Evolutionary conservation across 2,113 vertebrate species (phyloP).

Genomic region (Hylia prasina): DNA sequence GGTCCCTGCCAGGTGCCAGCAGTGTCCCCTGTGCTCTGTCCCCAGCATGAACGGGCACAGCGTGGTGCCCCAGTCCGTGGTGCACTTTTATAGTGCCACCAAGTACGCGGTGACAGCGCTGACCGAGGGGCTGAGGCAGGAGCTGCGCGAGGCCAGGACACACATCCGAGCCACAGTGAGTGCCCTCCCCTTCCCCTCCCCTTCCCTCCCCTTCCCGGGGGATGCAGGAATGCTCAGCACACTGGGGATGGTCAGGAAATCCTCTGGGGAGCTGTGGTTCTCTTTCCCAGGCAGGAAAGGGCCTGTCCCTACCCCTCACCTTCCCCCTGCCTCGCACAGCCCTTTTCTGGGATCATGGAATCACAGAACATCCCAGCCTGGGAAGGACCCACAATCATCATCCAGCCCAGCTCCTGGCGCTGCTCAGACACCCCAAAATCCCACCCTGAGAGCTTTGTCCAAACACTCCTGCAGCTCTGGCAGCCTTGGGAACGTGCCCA

Average conservation of each 20-base stretch:
- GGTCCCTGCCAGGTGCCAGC: not conserved
- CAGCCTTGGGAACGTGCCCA: not conserved
- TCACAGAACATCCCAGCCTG: accelerated
- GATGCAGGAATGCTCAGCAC: not conserved
- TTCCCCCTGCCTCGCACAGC: not conserved
- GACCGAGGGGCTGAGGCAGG: constrained; percentile 91
- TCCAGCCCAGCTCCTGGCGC: not conserved
- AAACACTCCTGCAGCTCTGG: not conserved
- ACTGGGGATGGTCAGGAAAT: not conserved
- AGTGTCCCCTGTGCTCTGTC: not conserved
- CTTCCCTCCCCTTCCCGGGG: too few species aligned
- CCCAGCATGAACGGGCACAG: constrained; percentile 90
- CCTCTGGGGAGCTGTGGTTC: not conserved
- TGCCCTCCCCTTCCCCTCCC: not conserved
- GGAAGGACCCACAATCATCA: not conserved
- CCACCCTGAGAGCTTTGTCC: accelerated
- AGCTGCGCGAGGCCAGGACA: constrained; percentile 87
- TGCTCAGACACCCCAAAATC: not conserved
- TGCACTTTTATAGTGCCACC: constrained; percentile 93
- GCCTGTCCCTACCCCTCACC: accelerated
- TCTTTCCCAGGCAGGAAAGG: not conserved
- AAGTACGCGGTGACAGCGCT: constrained; percentile 92
- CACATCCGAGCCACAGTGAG: constrained; percentile 94
- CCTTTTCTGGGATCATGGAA: not conserved
- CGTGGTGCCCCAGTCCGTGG: constrained; percentile 74